Evolutionary conservation across 2,888 invertebrate species (phyloP), one percentile per base, ranked within the genome.

Genomic region (Aporophyla lueneburgensis): DNA sequence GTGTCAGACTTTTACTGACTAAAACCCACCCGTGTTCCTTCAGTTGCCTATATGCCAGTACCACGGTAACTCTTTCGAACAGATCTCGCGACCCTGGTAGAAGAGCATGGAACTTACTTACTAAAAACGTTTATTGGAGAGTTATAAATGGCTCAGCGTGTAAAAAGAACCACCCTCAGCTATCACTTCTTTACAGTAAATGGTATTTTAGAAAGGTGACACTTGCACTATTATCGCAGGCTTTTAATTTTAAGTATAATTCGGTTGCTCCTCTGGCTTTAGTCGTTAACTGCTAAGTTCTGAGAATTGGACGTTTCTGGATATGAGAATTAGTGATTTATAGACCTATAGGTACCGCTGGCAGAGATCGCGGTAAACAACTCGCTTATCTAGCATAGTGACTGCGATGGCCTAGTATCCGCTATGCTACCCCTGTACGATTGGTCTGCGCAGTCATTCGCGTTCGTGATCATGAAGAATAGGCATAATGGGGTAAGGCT

Each of bases 381-480:
- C 1, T 40, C 49, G 24, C 21, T 76, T 56, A 56, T 56, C 33
- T 16, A 75, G 54, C 33, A 21, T 49, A n/a, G 62, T 33, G 16
- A 76, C 76, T 40, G 33, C 40, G 46, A 54, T 16, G 49, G 12
- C 61, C 61, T 46, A 61, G 24, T 27, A 56, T 40, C 6, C n/a
- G 56, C n/a, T 49, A 6, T 16, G 24, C 54, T 19, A n/a, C 56
- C 27, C 77, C 77, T 76, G 54, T 24, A 19, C 24, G n/a, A 75
- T 65, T 40, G 21, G 19, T 63, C 76, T 65, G 76, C 53, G 65
- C 56, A 65, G 54, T 24, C 19, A 65, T 40, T 40, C 27, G 46
- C 76, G 3, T 56, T 19, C 10, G 43, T 16, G 33, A 19, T 46
- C 9, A 63, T 24, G 24, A 56, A 33, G 46, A 10, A 49, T 10